These are phyloP conservation scores for Aphrophora alni DNA, from an alignment of 2,888 invertebrate genomes.

Conservation along the genomic window DNA sequence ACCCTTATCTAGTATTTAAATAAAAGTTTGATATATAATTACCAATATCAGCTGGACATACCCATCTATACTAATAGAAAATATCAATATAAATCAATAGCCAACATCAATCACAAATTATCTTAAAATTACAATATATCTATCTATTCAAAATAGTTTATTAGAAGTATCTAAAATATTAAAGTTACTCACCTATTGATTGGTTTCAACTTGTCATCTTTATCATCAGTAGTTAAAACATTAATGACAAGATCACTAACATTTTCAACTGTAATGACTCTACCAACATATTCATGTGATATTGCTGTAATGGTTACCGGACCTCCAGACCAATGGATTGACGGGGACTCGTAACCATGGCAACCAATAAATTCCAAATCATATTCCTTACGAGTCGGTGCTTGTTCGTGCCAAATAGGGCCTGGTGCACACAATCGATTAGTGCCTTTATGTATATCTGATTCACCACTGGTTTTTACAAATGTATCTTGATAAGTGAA, in stretches of 20 bases:
- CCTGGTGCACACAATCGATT: slow-evolving; percentile 72
- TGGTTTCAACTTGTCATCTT: slow-evolving; percentile 23
- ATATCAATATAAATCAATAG: too few relatives aligned
- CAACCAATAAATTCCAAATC: slow-evolving; percentile 78
- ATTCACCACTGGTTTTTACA: too few relatives aligned
- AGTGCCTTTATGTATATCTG: slow-evolving; percentile 44
- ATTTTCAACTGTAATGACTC: slow-evolving; percentile 61
- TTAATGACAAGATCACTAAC: slow-evolving; percentile 60
- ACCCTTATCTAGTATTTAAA: too few relatives aligned
- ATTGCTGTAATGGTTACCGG: slow-evolving; percentile 60
- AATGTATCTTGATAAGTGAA: background rate
- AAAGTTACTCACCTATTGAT: background rate
- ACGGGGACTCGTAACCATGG: slow-evolving; percentile 70
- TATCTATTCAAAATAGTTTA: too few relatives aligned
- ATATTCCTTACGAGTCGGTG: slow-evolving; percentile 72
- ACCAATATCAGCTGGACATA: too few relatives aligned
- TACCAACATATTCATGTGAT: slow-evolving; percentile 62
- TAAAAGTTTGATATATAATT: too few relatives aligned
- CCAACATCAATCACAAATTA: too few relatives aligned
- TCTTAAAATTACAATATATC: too few relatives aligned
- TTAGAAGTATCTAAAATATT: too few relatives aligned
- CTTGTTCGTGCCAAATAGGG: slow-evolving; percentile 60
- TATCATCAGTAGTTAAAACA: slow-evolving; percentile 51
- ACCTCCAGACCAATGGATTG: slow-evolving; percentile 60
- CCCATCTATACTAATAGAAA: too few relatives aligned